Base-by-base conservation (phyloP, 1,140 invertebrate genomes). In the Pinna nobilis region DNA sequence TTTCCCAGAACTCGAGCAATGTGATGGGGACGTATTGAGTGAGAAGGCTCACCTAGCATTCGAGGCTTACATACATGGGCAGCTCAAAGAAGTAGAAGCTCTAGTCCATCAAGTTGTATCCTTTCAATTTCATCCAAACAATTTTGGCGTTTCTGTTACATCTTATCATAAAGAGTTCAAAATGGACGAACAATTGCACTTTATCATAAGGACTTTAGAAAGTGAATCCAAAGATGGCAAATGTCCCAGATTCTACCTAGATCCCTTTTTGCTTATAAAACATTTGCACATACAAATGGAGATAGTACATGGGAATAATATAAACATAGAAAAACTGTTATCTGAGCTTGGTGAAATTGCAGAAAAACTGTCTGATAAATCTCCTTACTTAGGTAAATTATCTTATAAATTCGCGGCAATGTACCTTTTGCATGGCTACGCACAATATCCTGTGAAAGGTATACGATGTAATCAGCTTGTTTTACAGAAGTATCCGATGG, bases 201-300 rank as follows among this genome's bases (percentile, higher is more conserved):
- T 61, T 39, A 39, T 50, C 1, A 70, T 70, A 23, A 9, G 20
- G 9, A 33, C 59, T 15, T 39, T 70, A 2, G 68, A 70, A 37
- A 63, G 30, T 30, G n/a, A 18, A 2, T 41, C 35, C 5, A 39
- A 23, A n/a, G 18, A 63, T 20, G 41, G 59, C 4, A 39, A 25
- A 25, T 70, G 68, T 20, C 68, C 68, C 9, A 30, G 68, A 11
- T 70, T 70, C 53, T 63, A 70, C 33, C 6, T 70, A 13, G 68
- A 70, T 25, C 68, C 68, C 11, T 37, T 49, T 37, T 59, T 70
- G 2, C 23, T 70, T 30, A 37, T 51, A 3, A 47, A 53, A 28
- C 68, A 70, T 51, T 1, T 70, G 11, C 30, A 61, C 28, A 70
- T 70, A 28, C 68, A 70, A 70, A 60, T 18, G 3, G 6, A 18